Base-by-base conservation (phyloP, 1,140 invertebrate genomes). In the Drosophila ogumai region DNA sequence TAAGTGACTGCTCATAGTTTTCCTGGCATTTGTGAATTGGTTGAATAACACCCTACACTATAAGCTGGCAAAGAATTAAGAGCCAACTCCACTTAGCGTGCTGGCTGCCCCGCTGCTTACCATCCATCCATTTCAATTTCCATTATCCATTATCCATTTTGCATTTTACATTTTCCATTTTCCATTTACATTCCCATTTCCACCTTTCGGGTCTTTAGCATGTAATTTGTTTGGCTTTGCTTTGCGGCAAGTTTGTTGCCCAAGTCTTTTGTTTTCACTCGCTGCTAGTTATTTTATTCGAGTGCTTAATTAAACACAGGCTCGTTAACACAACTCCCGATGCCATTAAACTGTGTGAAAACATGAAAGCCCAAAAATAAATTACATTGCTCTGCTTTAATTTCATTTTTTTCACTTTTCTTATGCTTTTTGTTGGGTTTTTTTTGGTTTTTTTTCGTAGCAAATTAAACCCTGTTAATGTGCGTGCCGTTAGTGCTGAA, bases 211-310 rank as follows among this genome's bases (percentile, higher is more conserved):
- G 38, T 75, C 52, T 50, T 72, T 73, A 73, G 49, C 61, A 60
- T 61, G 46, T 67, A 75, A 82, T 85, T 81, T 66, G 77, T 75
- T 61, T 63, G 28, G 47, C 47, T 86, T 72, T 71, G 76, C 52
- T 38, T 57, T 52, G 63, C 44, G 61, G 65, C 57, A 41, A 79
- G 85, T 76, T 90, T 73, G 78, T 88, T 88, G 85, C 85, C 58
- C 63, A 85, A 87, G 85, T 88, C 84, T 75, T 85, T 88, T 90
- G 84, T 88, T 88, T 87, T 87, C 82, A 80, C 82, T 79, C 64
- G 49, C 46, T 36, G 28, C 38, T 12, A 46, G 44, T 44, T 75
- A 58, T 40, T 75, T 84, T 79, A 67, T 61, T 67, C 76, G 66
- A 85, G 82, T 71, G 81, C 73, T 66, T 84, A 88, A 88, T 90